phyloP scores from a whole-genome alignment of 2,888 invertebrate species.

The Phaedon cochleariae region DNA sequence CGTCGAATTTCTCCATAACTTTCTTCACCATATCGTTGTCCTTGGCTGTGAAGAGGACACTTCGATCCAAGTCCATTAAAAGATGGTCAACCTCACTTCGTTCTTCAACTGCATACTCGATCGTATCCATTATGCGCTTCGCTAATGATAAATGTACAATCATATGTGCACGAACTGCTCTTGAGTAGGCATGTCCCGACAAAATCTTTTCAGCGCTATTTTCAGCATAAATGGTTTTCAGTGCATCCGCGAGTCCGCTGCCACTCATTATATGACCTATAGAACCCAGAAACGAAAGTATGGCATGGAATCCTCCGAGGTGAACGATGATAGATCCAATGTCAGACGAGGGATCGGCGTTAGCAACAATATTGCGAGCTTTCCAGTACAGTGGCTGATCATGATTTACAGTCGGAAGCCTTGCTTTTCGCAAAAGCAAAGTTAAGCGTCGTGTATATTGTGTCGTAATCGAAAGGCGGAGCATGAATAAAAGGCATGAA shows the following conservation, averaged over 20 bases:
- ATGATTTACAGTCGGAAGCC: background rate
- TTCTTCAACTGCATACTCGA: background rate
- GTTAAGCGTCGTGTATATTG: background rate
- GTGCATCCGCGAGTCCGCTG: background rate
- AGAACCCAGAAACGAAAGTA: background rate
- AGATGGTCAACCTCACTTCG: background rate
- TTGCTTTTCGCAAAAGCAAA: background rate
- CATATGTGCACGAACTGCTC: background rate
- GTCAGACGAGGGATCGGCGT: background rate
- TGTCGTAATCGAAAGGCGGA: background rate
- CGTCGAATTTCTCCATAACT: background rate
- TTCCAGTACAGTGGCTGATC: background rate
- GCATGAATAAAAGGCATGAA: background rate
- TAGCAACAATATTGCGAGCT: background rate
- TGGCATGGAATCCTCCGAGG: background rate
- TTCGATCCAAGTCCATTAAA: background rate
- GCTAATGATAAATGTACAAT: background rate
- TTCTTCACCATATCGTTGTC: background rate
- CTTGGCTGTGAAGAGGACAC: background rate
- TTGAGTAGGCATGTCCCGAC: background rate
- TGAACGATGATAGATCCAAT: background rate
- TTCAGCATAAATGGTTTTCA: background rate
- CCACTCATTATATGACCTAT: background rate
- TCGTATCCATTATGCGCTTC: background rate
- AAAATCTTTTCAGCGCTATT: background rate